A percentile compares a stretch with the other conserved stretches of the same genome.
Evolutionary conservation across 1,140 invertebrate species (phyloP).

Genomic region (Nasonia vitripennis): DNA sequence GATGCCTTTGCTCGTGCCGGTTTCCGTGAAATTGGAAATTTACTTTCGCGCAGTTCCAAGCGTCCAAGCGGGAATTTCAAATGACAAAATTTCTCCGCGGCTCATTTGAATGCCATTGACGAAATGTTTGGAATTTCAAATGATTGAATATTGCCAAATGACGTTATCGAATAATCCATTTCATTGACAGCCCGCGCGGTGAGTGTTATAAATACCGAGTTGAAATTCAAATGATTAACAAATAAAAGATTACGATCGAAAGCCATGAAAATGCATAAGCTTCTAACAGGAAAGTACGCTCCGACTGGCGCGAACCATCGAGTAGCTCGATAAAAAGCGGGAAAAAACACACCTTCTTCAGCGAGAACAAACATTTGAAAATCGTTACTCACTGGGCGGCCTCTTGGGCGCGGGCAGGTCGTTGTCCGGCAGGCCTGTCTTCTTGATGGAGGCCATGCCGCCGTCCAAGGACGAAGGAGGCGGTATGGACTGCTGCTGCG

Average conservation of each 20-base stretch:
- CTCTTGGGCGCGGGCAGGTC: conserved; percentile 79
- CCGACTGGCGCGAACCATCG: background rate
- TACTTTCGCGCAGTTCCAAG: background rate
- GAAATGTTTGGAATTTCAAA: conserved; percentile 33
- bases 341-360: background rate
- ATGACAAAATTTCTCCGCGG: conserved; percentile 31
- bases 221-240: background rate
- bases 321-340: background rate
- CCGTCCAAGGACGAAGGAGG: conserved; percentile 66
- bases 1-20: background rate
- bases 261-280: conserved; percentile 26
- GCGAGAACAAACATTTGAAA: background rate
- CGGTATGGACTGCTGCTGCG: conserved; percentile 54
- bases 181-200: background rate
- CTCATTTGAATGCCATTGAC: conserved; percentile 19
- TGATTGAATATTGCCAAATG: background rate
- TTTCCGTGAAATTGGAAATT: conserved; percentile 20
- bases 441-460: conserved; percentile 64
- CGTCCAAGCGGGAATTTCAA: conserved; percentile 16
- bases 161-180: background rate
- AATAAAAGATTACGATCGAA: background rate
- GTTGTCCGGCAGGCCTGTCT: conserved; percentile 70
- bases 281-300: background rate
- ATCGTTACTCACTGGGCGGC: conserved; percentile 80
- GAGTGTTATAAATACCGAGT: background rate